Percentiles rank a stretch among this genome's conserved stretches.
phyloP scores from a whole-genome alignment of 2,888 invertebrate genomes.

The Eupsilia transversa region DNA sequence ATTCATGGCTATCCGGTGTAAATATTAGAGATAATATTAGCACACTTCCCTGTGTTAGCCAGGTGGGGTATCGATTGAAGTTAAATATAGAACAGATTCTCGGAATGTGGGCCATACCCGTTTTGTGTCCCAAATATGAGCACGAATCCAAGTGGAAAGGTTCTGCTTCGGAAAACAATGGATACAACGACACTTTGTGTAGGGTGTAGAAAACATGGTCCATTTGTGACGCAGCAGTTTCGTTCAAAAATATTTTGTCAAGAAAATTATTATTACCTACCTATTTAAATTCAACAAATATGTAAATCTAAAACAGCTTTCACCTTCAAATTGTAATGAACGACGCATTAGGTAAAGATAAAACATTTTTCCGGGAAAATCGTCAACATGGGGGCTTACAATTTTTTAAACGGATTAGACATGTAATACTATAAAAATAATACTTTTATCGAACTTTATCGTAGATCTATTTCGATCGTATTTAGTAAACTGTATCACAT shows the following conservation, averaged over 20 bases:
- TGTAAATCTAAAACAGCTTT: conserved; percentile 46
- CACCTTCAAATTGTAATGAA: conserved; percentile 48
- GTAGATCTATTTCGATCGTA: conserved; percentile 27
- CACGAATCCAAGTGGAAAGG: conserved; percentile 41
- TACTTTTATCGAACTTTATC: conserved; percentile 44
- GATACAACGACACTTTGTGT: not conserved
- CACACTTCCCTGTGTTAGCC: conserved; percentile 33
- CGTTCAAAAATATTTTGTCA: conserved; percentile 20
- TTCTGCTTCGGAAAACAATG: conserved; percentile 42
- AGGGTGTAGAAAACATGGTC: not conserved
- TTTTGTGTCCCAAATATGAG: conserved; percentile 44
- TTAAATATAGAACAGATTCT: conserved; percentile 56
- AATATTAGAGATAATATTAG: conserved; percentile 21
- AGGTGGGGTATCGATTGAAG: conserved; percentile 53
- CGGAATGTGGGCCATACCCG: conserved; percentile 43
- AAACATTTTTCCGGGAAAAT: conserved; percentile 48
- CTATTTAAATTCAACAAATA: conserved; percentile 37
- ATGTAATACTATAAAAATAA: conserved; percentile 17
- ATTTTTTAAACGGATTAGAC: conserved; percentile 51
- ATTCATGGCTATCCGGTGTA: conserved; percentile 23
- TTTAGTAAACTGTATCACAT: conserved; percentile 19
- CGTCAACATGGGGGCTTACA: conserved; percentile 17
- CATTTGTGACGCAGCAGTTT: conserved; percentile 6
- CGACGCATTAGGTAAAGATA: conserved; percentile 46
- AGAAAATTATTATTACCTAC: conserved; percentile 8